phyloP scores from a whole-genome alignment of 1,140 invertebrate species.

The Ceratina australensis region DNA sequence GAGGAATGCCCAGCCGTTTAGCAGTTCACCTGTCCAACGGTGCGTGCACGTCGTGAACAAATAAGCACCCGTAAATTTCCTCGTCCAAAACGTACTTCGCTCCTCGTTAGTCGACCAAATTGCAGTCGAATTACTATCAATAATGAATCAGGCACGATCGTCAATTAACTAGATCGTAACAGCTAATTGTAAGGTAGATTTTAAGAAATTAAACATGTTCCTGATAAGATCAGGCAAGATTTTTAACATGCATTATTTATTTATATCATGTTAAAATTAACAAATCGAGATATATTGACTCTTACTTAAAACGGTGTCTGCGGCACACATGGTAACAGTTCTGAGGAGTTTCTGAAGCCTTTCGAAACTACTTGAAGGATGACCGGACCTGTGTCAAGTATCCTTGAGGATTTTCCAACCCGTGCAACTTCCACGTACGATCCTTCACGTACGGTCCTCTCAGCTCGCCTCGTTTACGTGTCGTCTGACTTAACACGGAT shows the following conservation, averaged over 20 bases:
- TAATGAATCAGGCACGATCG: constrained; percentile 22
- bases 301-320: no score
- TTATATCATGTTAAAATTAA: no score
- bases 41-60: constrained; percentile 19
- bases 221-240: no score
- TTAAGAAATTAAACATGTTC: no score
- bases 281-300: no score
- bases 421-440: neutral
- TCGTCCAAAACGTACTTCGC: constrained; percentile 5
- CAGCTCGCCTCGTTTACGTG: constrained; percentile 14
- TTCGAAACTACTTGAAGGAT: constrained; percentile 30
- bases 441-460: no score
- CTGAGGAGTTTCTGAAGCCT: neutral
- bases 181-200: no score
- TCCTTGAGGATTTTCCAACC: constrained; percentile 13
- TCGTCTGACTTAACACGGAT: neutral
- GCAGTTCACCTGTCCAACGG: neutral
- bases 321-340: neutral
- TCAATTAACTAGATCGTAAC: no score
- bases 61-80: constrained; percentile 49
- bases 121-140: neutral
- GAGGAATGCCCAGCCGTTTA: neutral
- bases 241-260: no score
- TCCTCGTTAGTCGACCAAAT: neutral
- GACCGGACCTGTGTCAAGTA: constrained; percentile 23